These are phyloP conservation scores for Noctuana brunneofusca DNA, from an alignment of 2,888 invertebrate genomes.

Conservation along the genomic window DNA sequence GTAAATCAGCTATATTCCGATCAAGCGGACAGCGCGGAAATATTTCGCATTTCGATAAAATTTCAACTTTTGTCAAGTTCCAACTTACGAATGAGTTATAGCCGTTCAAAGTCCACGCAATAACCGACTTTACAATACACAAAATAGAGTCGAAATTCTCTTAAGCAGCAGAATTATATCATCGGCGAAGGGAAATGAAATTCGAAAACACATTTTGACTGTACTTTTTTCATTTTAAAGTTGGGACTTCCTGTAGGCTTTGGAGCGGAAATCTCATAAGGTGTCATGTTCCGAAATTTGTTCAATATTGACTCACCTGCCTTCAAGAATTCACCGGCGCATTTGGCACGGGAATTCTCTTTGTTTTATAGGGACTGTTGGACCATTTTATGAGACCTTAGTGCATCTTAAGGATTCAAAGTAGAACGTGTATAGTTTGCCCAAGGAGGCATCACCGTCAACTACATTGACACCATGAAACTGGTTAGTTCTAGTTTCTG, in stretches of 20 bases:
- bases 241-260: slow-evolving; percentile 32
- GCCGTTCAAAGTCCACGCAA: slow-evolving; percentile 40
- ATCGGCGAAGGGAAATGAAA: slow-evolving; percentile 27
- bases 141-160: background rate
- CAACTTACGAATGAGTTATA: slow-evolving; percentile 56
- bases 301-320: slow-evolving; percentile 33
- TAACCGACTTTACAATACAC: slow-evolving; percentile 25
- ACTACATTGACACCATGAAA: too few relatives aligned
- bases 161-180: background rate
- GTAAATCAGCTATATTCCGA: slow-evolving; percentile 61
- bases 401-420: too few relatives aligned
- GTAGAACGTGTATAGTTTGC: too few relatives aligned
- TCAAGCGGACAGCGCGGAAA: slow-evolving; percentile 44
- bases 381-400: background rate
- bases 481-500: too few relatives aligned
- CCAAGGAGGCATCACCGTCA: too few relatives aligned
- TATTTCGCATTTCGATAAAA: slow-evolving; percentile 66
- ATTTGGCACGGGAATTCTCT: background rate
- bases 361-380: background rate
- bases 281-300: slow-evolving; percentile 31
- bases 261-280: slow-evolving; percentile 29
- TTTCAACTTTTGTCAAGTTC: slow-evolving; percentile 65
- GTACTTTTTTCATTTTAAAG: slow-evolving; percentile 44
- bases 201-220: slow-evolving; percentile 32
- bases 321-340: slow-evolving; percentile 2